Conservation (phyloP, 2,888 invertebrate genomes). For the Acleris emargana region DNA sequence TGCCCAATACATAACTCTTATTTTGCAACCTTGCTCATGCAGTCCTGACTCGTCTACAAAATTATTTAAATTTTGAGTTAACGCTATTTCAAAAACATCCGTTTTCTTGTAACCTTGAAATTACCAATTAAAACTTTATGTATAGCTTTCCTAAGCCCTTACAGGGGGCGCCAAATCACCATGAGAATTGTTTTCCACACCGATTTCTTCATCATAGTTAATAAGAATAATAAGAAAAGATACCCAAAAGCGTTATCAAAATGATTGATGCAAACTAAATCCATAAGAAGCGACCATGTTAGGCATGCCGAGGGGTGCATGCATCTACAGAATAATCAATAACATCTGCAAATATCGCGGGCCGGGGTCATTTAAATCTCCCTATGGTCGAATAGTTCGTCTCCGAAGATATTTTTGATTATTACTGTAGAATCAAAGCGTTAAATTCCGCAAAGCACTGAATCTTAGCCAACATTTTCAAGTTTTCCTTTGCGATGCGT, state of each 20-base stretch:
- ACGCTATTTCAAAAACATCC: neutral
- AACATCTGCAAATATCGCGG: conserved; percentile 42
- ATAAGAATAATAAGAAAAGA: conserved; percentile 61
- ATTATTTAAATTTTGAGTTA: neutral
- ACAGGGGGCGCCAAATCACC: conserved; percentile 80
- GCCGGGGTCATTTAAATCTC: too few relatives aligned
- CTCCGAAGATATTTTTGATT: conserved; percentile 27
- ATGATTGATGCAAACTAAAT: conserved; percentile 64
- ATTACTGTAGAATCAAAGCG: conserved; percentile 24
- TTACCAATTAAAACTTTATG: neutral
- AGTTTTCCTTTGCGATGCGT: neutral
- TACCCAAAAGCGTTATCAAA: conserved; percentile 58
- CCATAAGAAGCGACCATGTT: conserved; percentile 63
- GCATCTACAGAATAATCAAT: conserved; percentile 46
- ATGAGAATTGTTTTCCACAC: conserved; percentile 67
- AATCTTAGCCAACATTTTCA: conserved; percentile 29
- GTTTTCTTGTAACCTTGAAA: neutral
- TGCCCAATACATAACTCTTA: conserved; percentile 13
- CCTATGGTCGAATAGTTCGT: neutral
- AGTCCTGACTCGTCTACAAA: conserved; percentile 5
- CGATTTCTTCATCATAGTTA: conserved; percentile 73
- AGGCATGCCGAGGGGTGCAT: conserved; percentile 59
- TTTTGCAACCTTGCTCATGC: conserved; percentile 17
- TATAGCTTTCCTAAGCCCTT: conserved; percentile 50
- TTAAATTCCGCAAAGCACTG: conserved; percentile 23